Conservation (phyloP, 2,113 vertebrate genomes). For the Sebastes fasciatus region DNA sequence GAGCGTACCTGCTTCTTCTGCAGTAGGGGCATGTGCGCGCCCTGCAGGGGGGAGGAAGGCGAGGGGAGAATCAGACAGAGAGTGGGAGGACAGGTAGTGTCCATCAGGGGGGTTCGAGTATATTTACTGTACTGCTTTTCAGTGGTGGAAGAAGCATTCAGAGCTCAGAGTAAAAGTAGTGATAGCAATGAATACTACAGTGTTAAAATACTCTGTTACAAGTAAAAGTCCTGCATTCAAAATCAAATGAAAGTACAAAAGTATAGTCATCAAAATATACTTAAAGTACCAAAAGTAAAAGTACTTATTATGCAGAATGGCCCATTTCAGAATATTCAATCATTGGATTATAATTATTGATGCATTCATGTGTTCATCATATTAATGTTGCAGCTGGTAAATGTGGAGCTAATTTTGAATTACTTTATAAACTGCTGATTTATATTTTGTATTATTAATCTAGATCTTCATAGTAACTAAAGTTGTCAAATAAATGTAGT, state of each 20-base stretch:
- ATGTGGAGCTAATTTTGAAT: neutral
- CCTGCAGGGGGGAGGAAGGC: conserved; percentile 74
- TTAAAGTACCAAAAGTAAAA: neutral
- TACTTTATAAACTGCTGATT: neutral
- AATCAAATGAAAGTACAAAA: neutral
- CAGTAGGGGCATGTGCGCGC: conserved; percentile 85
- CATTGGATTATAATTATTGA: neutral
- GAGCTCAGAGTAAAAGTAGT: neutral
- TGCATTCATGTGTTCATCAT: neutral
- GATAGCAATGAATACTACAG: neutral
- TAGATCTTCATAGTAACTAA: neutral
- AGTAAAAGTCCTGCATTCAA: no score
- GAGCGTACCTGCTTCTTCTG: conserved; percentile 85
- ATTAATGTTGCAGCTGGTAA: neutral
- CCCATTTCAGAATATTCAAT: neutral
- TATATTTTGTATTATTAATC: neutral
- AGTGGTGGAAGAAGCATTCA: neutral
- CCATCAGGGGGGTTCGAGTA: neutral
- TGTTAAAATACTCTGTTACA: neutral
- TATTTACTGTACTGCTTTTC: neutral
- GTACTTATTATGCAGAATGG: neutral
- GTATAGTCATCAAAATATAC: neutral
- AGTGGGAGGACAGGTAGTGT: conserved; percentile 2
- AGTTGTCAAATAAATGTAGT: neutral
- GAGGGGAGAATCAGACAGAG: conserved; percentile 53